Conservation (phyloP, 1,140 invertebrate genomes). For the Frieseomelitta varia region DNA sequence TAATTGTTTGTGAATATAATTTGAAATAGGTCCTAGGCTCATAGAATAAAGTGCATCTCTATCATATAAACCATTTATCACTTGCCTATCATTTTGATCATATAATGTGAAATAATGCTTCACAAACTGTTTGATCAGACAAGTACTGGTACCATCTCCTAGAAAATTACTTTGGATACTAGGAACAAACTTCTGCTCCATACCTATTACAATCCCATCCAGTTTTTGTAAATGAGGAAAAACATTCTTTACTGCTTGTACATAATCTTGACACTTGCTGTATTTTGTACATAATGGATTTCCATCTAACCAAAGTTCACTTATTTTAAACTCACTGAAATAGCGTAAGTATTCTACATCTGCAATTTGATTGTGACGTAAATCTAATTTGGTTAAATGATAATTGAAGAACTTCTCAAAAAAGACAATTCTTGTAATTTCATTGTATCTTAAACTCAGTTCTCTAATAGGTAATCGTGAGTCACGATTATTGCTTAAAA, state of each 20-base stretch:
- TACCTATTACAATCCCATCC: constrained; percentile 76
- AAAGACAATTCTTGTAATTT: constrained; percentile 66
- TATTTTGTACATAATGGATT: constrained; percentile 77
- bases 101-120: constrained; percentile 78
- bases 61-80: constrained; percentile 79
- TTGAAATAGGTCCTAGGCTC: constrained; percentile 73
- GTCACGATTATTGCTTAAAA: constrained; percentile 62
- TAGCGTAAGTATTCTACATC: constrained; percentile 74
- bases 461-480: constrained; percentile 73
- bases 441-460: constrained; percentile 73
- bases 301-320: constrained; percentile 78
- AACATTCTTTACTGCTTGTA: constrained; percentile 69
- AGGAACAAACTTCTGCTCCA: constrained; percentile 71
- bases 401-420: constrained; percentile 75
- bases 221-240: constrained; percentile 77
- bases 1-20: constrained; percentile 73
- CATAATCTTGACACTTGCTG: constrained; percentile 71
- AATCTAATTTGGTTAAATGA: constrained; percentile 72
- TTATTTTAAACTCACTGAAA: constrained; percentile 77
- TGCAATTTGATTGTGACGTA: constrained; percentile 74
- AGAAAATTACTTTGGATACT: constrained; percentile 70
- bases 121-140: constrained; percentile 78
- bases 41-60: constrained; percentile 78
- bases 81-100: constrained; percentile 77
- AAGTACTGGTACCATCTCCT: constrained; percentile 64